Base-by-base conservation (phyloP, 2,113 vertebrate genomes). In the Myrmecophaga tridactyla region DNA sequence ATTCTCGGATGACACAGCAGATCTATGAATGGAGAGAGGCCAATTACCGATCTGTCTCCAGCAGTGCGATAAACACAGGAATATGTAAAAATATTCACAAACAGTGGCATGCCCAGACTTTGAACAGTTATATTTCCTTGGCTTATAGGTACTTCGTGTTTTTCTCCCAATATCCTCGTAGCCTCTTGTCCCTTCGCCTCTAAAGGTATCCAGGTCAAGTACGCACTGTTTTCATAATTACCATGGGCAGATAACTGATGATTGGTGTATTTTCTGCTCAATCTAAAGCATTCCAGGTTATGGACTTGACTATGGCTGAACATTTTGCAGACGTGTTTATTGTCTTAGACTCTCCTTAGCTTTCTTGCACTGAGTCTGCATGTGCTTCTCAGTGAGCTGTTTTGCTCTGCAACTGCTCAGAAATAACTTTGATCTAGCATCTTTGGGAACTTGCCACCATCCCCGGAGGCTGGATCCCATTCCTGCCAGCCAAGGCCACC, bases 191-290 rank as follows among this genome's bases (percentile, higher is more conserved):
- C 83, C 65, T 43, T 7, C 0, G 6, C 36, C 1, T 0, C 43
- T 62, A 43, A 20, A 86, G 29, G 65, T 2, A 0, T 20, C 6
- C 27, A 46, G 18, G 53, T 41, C 72, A 3, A 0, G 31, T 20
- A 21, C 1, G 29, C 1, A 0, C 27, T 20, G 11, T n/a, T 15
- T 78, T 72, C 29, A 3, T 31, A 39, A 62, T 43, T 56, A 67
- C 13, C n/a, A 4, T 0, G 1, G 11, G 43, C 0, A 1, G 31
- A 3, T 25, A 6, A 60, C 14, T 72, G n/a, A 18, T 0, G 9
- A 7, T n/a, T 87, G 53, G 18, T 21, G 53, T 69, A 7, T 62
- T 63, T 13, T 72, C 62, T 14, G 46, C 31, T 18, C 34, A 4
- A 60, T 53, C 21, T 23, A 72, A 60, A 36, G 39, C 80, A 36